Base-by-base conservation (phyloP, 2,888 invertebrate species). In the Gastracanthus pulcherrimus region DNA sequence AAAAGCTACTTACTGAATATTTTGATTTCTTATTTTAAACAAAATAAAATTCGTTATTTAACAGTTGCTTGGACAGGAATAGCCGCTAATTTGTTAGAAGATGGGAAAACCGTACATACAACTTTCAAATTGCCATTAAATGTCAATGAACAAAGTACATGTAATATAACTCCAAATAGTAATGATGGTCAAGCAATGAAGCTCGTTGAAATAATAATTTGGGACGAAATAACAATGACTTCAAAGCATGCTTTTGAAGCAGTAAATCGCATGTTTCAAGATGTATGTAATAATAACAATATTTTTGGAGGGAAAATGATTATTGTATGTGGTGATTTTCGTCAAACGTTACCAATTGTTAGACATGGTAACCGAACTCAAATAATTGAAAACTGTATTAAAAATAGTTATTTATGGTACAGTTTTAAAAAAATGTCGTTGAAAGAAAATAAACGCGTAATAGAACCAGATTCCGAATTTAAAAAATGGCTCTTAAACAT, bases 401-500 rank as follows among this genome's bases (percentile, higher is more conserved):
- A 80, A 26, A 64, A 48, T 16, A 75, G 75, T 36, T 19, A 51
- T 34, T 69, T 85, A 62, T 84, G 82, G 82, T n/a, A n/a, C n/a
- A n/a, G n/a, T n/a, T n/a, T n/a, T n/a, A n/a, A n/a, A n/a, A n/a
- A n/a, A n/a, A n/a, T n/a, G n/a, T n/a, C n/a, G n/a, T n/a, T n/a
- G n/a, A n/a, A n/a, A n/a, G n/a, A n/a, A n/a, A n/a, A n/a, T n/a
- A n/a, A n/a, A n/a, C n/a, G n/a, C n/a, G 36, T 36, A 36, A 36
- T 36, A 36, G 36, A 36, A 36, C 36, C 36, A 36, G 36, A 36
- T 36, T 36, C 36, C 36, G 36, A 36, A 36, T 36, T 36, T 36
- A 36, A 36, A 36, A 36, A 36, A 36, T 36, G 36, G 4, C 36
- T 36, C 36, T 36, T 36, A 7, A 36, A 36, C 36, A 36, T 36